These are phyloP conservation scores for Peromyscus leucopus DNA, from an alignment of 2,113 vertebrate genomes.

Conservation along the genomic window DNA sequence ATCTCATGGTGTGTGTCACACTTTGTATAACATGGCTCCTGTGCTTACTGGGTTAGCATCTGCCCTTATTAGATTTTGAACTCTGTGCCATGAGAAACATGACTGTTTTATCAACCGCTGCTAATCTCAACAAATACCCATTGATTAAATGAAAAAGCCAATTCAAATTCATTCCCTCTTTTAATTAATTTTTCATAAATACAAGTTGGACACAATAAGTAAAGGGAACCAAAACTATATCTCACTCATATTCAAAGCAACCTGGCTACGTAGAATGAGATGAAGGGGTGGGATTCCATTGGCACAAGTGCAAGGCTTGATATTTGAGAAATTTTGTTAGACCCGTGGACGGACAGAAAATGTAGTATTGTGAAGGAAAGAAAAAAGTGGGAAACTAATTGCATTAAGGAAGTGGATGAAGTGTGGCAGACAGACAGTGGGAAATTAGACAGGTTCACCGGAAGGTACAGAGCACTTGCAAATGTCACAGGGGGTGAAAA, in stretches of 20 bases:
- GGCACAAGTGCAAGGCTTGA: not conserved
- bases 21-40: not conserved
- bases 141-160: not conserved
- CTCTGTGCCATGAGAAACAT: not conserved
- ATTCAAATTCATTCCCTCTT: not conserved
- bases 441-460: not conserved
- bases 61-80: not conserved
- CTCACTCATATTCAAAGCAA: not conserved
- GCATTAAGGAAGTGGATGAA: not conserved
- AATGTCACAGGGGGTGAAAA: not conserved
- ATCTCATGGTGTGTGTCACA: not conserved
- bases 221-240: not conserved
- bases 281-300: not conserved
- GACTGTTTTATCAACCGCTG: not conserved
- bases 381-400: not conserved
- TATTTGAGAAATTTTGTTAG: not conserved
- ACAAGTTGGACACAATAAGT: not conserved
- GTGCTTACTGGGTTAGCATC: not conserved
- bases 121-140: slow-evolving; percentile 29
- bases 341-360: not conserved
- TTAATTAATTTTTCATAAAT: slow-evolving; percentile 12
- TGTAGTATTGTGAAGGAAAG: not conserved
- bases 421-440: not conserved
- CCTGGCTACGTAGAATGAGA: not conserved
- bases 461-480: not conserved